phyloP scores from a whole-genome alignment of 1,140 invertebrate genomes.

The Archivesica marissinica region DNA sequence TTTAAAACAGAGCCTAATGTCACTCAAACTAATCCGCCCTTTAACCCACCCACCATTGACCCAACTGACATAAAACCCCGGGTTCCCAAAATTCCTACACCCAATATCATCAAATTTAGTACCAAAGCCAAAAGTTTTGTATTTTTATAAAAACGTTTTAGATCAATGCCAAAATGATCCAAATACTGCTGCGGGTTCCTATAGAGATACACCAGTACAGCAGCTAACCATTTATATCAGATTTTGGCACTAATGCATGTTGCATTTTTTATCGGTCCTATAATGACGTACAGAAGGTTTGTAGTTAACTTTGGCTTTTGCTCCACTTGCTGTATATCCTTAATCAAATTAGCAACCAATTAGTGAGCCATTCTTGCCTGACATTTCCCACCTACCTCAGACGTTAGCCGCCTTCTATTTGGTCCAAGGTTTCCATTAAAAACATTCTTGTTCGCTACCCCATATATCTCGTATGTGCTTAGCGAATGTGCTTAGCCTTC shows the following conservation, averaged over 20 bases:
- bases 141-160: neutral
- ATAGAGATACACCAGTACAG: neutral
- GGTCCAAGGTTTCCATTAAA: conserved; percentile 16
- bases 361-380: conserved; percentile 25
- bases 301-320: neutral
- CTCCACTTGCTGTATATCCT: neutral
- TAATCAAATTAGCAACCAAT: conserved; percentile 54
- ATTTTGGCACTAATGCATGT: conserved; percentile 48
- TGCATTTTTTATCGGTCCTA: neutral
- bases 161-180: neutral
- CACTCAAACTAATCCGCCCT: neutral
- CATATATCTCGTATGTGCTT: conserved; percentile 8
- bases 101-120: neutral
- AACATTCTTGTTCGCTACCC: neutral
- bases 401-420: neutral
- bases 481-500: neutral
- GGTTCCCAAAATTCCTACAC: neutral
- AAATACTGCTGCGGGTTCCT: neutral
- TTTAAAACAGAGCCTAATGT: neutral
- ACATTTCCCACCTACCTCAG: conserved; percentile 25
- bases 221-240: neutral
- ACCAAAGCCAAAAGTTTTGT: neutral
- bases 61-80: neutral
- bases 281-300: conserved; percentile 23
- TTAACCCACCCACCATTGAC: conserved; percentile 14